Evolutionary conservation across 2,888 invertebrate genomes (phyloP), one percentile per base, ranked within the genome.

Genomic region (Barypeithes pellucidus): DNA sequence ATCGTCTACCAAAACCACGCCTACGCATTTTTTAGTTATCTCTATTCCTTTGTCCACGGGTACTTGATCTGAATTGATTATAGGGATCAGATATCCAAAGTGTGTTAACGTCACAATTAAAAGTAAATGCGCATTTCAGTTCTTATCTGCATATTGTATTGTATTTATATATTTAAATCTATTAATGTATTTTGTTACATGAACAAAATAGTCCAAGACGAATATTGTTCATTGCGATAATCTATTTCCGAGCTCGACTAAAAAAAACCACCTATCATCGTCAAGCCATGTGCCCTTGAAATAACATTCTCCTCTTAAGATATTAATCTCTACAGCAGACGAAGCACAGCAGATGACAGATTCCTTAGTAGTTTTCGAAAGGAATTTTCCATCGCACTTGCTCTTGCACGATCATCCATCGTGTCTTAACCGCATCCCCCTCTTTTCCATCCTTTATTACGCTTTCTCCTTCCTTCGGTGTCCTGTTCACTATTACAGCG

Each of bases 371-470:
- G 62, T 63, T 47, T 33, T 29, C 33, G 18, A 63, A 47, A 47
- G 47, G 36, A 63, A 47, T 33, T 16, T 14, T 22, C 29, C 47
- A 24, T 63, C 47, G 1, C 33, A 12, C 62, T 63, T 47, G 20
- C 47, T 11, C 36, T 63, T 33, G 16, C 9, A 18, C 16, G n/a
- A n/a, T n/a, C n/a, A 18, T 33, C 36, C 33, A 2, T n/a, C 16
- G 47, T 33, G 12, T 20, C 20, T 29, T 29, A 29, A 29, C 29
- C 7, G 29, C 29, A 29, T 9, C 18, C 33, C 33, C 33, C 50
- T 50, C 41, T 29, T 22, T 68, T 68, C 60, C 50, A 60, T 60
- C 47, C 60, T 68, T 68, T 68, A 68, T 60, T 47, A 12, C 16
- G 24, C 16, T 4, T 24, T 54, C 54, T 52, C 63, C 54, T 69